These are phyloP conservation scores for Sebastes baramenuke DNA, from an alignment of 2,797 vertebrate species.

Conservation along the genomic window DNA sequence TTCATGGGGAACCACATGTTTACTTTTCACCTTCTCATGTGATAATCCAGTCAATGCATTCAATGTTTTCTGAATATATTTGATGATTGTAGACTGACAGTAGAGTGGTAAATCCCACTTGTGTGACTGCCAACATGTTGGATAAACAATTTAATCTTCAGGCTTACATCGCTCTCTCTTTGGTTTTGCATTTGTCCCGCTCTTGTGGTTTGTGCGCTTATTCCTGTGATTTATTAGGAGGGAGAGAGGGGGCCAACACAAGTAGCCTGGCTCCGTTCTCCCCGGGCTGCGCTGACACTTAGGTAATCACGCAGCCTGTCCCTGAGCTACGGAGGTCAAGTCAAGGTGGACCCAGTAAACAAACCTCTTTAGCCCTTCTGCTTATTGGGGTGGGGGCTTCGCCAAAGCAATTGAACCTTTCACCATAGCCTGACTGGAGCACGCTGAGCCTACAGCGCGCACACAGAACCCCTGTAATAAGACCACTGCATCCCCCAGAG, in stretches of 20 bases:
- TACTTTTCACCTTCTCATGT: background rate
- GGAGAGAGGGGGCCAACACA: constrained; percentile 13
- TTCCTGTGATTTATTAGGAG: constrained; percentile 75
- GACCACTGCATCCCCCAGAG: constrained; percentile 72
- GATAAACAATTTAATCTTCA: constrained; percentile 55
- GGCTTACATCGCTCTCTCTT: constrained; percentile 14
- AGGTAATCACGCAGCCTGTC: constrained; percentile 79
- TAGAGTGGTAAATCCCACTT: constrained; percentile 27
- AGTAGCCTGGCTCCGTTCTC: constrained; percentile 43
- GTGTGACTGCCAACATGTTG: constrained; percentile 51
- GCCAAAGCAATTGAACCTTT: constrained; percentile 75
- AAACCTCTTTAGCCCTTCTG: constrained; percentile 84
- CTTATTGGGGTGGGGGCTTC: constrained; percentile 76
- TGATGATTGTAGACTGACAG: constrained; percentile 19
- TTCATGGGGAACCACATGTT: background rate
- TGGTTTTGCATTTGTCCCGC: constrained; percentile 45
- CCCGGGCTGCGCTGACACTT: constrained; percentile 61
- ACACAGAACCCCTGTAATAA: constrained; percentile 68
- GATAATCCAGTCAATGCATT: constrained; percentile 11
- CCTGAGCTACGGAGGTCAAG: constrained; percentile 79
- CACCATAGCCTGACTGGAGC: constrained; percentile 59
- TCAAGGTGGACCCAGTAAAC: constrained; percentile 84
- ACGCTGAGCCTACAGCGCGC: constrained; percentile 30
- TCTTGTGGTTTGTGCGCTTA: constrained; percentile 41
- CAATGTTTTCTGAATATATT: constrained; percentile 24